Percentiles rank a stretch among this genome's conserved stretches.
These are phyloP conservation scores for Physeter macrocephalus DNA, from an alignment of 2,113 vertebrate genomes.

Conservation along the genomic window DNA sequence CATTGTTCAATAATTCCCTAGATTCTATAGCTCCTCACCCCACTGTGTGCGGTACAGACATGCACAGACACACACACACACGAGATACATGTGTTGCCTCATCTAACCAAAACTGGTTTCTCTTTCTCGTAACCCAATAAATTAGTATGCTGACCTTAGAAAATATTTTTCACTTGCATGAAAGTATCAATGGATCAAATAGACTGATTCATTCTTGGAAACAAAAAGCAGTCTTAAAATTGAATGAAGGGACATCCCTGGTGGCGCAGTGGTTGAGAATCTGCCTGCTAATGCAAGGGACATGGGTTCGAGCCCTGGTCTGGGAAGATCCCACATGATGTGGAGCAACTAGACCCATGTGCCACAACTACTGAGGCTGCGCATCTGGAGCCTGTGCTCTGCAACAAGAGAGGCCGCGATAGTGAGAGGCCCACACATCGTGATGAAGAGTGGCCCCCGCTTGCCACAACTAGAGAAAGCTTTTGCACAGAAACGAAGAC, in stretches of 20 bases:
- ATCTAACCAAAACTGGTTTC: background rate
- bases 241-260: background rate
- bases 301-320: too few species aligned
- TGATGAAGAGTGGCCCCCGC: too few species aligned
- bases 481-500: too few species aligned
- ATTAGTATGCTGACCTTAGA: background rate
- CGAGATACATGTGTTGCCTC: background rate
- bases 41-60: accelerated
- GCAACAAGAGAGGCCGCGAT: too few species aligned
- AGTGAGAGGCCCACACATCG: too few species aligned
- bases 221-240: background rate
- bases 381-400: too few species aligned
- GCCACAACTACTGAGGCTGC: too few species aligned
- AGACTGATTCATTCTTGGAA: background rate
- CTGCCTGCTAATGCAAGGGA: too few species aligned
- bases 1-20: background rate
- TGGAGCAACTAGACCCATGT: too few species aligned
- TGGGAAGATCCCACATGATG: too few species aligned
- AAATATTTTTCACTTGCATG: background rate
- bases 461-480: too few species aligned
- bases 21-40: background rate
- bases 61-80: background rate
- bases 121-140: background rate
- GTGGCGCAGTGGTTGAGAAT: too few species aligned
- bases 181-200: background rate